A percentile compares a stretch with the other conserved stretches of the same genome.
These are phyloP conservation scores for Hippasteria phrygiana DNA, from an alignment of 53 echinoderm and acorn worm species.

Conservation along the genomic window DNA sequence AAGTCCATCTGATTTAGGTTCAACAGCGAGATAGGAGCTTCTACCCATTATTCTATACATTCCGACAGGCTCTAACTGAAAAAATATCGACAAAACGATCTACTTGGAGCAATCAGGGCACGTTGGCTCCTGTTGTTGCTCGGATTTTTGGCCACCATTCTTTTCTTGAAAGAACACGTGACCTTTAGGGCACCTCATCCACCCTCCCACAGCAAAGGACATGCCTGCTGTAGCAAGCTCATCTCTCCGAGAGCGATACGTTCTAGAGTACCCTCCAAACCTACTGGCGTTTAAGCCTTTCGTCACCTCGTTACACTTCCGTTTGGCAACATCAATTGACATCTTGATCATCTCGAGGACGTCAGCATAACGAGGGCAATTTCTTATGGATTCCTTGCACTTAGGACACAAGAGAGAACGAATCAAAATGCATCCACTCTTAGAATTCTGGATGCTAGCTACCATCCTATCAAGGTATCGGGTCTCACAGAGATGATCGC, in stretches of 20 bases:
- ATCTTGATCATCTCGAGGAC: constrained; percentile 51
- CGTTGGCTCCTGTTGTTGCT: background rate
- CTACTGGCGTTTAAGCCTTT: no score
- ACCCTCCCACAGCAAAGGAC: constrained; percentile 15
- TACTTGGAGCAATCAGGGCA: constrained; percentile 19
- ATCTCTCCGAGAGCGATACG: background rate
- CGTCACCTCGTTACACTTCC: background rate
- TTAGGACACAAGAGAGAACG: constrained; percentile 69
- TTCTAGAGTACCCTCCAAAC: background rate
- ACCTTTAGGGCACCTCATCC: constrained; percentile 27
- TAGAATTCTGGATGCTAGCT: background rate
- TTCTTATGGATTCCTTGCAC: constrained; percentile 76
- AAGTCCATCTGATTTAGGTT: no score
- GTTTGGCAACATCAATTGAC: background rate
- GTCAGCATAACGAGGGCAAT: constrained; percentile 79
- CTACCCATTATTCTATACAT: no score
- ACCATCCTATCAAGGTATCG: constrained; percentile 69
- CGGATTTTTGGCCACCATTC: background rate
- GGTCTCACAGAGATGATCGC: constrained; percentile 81
- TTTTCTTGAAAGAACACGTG: constrained; percentile 33
- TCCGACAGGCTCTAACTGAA: no score
- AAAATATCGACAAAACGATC: no score
- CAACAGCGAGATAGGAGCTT: no score
- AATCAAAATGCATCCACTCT: background rate
- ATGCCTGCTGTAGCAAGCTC: background rate